phyloP scores from a whole-genome alignment of 2,113 vertebrate genomes.

The Pelecanoides urinatrix region DNA sequence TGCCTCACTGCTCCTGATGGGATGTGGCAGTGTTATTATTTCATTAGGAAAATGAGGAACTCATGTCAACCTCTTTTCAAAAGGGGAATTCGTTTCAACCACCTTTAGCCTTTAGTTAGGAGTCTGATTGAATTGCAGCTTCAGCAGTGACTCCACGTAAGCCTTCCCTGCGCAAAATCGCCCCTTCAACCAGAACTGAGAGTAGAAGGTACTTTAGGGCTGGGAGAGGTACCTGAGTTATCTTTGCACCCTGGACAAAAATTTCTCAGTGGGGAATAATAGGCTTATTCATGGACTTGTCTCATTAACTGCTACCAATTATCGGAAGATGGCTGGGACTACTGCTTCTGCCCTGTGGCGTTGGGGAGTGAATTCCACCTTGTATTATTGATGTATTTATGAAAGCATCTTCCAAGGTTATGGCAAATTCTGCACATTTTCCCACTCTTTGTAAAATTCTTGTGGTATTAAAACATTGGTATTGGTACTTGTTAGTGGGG shows the following conservation, averaged over 20 bases:
- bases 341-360: neutral
- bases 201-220: neutral
- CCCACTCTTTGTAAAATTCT: neutral
- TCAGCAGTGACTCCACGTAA: neutral
- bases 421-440: neutral
- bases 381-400: neutral
- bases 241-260: neutral
- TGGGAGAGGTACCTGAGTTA: neutral
- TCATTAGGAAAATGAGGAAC: neutral
- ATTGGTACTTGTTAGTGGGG: neutral
- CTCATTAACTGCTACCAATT: neutral
- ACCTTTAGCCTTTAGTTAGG: neutral
- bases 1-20: neutral
- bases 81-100: neutral
- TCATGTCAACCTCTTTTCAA: neutral
- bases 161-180: neutral
- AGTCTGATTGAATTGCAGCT: neutral
- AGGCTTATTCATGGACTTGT: neutral
- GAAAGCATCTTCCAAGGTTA: neutral
- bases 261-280: neutral
- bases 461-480: neutral
- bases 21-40: neutral
- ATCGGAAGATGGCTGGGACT: neutral
- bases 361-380: neutral
- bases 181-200: neutral